Evolutionary conservation across 2,113 vertebrate genomes (phyloP), one percentile per base, ranked within the genome.

Genomic region (Campylorhamphus procurvoides): DNA sequence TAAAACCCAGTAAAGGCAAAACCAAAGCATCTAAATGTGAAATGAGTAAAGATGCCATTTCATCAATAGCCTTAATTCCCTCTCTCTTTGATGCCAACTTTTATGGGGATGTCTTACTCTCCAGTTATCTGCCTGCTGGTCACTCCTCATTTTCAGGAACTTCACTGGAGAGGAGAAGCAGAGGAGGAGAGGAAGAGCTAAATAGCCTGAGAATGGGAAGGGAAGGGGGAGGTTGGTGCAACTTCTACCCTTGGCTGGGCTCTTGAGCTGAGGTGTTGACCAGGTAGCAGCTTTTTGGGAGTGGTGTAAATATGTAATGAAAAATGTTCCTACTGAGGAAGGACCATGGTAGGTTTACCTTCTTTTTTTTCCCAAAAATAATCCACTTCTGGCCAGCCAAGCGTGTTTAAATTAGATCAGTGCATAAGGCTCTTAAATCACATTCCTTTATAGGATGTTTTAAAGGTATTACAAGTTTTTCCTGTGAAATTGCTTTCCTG

Each of bases 341-440:
- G 53, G 15, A 19, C 68, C 2, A 5, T 44, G 24, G 28, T 31
- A 50, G 15, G 12, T 55, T 79, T 58, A 16, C 23, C 8, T 3
- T 44, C 49, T 77, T 84, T 72, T 76, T 80, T 72, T 62, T 66
- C 19, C 39, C 19, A 20, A 39, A 94, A 86, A 19, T 58, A 56
- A 83, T 88, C 69, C 40, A 16, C 15, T 69, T 69, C 44, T 91
- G 81, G 52, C 28, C 68, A 86, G 55, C 79, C 87, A 59, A 67
- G 75, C 3, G 1, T 55, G 47, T 74, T 91, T 88, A 55, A 91
- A 91, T 88, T 79, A 14, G 14, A 69, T 88, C 63, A 46, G 74
- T 74, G 50, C 59, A 77, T 96, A 94, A 93, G 76, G 46, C 64
- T 66, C 33, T 79, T 81, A 86, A 95, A 69, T 90, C 56, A 69